Percentiles rank a stretch among this genome's conserved stretches.
Evolutionary conservation across 1,140 invertebrate species (phyloP).

Genomic region (Leptinotarsa lineolata): DNA sequence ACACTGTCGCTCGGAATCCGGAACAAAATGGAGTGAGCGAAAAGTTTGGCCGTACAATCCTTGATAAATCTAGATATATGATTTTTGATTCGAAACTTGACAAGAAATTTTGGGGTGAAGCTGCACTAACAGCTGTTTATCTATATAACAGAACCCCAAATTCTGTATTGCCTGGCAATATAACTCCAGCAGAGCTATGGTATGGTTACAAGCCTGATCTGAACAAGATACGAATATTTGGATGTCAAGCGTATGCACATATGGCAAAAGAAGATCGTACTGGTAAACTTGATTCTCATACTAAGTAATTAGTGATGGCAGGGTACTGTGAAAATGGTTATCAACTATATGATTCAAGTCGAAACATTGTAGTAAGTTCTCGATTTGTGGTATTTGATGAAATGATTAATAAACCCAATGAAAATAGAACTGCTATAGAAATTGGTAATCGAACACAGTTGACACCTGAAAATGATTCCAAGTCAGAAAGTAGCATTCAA

Average conservation of each 20-base stretch:
- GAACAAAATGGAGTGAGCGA: conserved; percentile 57
- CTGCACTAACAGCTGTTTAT: conserved; percentile 55
- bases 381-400: conserved; percentile 51
- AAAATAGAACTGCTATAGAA: conserved; percentile 14
- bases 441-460: neutral
- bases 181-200: conserved; percentile 36
- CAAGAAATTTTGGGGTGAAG: conserved; percentile 55
- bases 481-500: conserved; percentile 2
- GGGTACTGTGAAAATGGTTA: conserved; percentile 41
- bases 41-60: conserved; percentile 54
- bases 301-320: conserved; percentile 38
- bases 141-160: conserved; percentile 54
- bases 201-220: conserved; percentile 35
- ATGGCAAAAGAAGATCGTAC: conserved; percentile 23
- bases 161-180: conserved; percentile 26
- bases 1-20: conserved; percentile 50
- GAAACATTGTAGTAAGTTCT: conserved; percentile 39
- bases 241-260: conserved; percentile 42
- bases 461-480: neutral
- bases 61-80: conserved; percentile 53
- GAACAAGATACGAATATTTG: conserved; percentile 48
- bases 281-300: conserved; percentile 37
- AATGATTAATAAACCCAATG: conserved; percentile 30
- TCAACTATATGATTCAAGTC: conserved; percentile 38
- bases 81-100: conserved; percentile 47